Conservation (phyloP, 2,888 invertebrate species). For the Erebia aethiops region DNA sequence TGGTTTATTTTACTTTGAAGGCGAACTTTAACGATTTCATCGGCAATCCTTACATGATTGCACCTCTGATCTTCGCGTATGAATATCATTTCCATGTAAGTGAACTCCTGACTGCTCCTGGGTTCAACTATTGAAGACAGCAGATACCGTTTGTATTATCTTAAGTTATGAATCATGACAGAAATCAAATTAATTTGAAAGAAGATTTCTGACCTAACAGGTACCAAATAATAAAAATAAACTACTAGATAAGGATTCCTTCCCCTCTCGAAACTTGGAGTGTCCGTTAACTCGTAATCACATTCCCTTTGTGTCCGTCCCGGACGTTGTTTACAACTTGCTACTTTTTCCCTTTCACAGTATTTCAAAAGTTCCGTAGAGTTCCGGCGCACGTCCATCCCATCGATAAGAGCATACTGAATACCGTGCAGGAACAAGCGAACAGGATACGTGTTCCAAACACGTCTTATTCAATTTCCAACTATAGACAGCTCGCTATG, state of each 20-base stretch:
- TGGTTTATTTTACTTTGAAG: too few relatives aligned
- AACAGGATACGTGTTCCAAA: conserved; percentile 26
- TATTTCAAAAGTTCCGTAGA: conserved; percentile 18
- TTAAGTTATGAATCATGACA: too few relatives aligned
- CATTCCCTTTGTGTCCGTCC: conserved; percentile 15
- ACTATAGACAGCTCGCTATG: conserved; percentile 4
- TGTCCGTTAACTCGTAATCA: conserved; percentile 19
- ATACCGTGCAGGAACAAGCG: conserved; percentile 18
- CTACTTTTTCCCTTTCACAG: conserved; percentile 21
- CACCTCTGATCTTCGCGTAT: too few relatives aligned
- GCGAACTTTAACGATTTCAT: too few relatives aligned
- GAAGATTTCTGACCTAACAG: neutral
- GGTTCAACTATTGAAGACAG: too few relatives aligned
- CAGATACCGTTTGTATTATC: too few relatives aligned
- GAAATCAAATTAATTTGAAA: too few relatives aligned
- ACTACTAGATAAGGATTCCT: neutral
- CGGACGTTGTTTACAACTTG: conserved; percentile 16
- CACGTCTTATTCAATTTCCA: conserved; percentile 24
- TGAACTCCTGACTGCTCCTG: too few relatives aligned
- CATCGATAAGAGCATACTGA: conserved; percentile 35
- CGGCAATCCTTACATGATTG: too few relatives aligned
- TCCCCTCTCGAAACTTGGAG: conserved; percentile 9
- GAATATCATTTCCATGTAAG: too few relatives aligned
- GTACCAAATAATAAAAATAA: neutral
- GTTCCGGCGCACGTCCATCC: conserved; percentile 16